These are phyloP conservation scores for Neosilurus hyrtlii DNA, from an alignment of 2,797 vertebrate species.

Conservation along the genomic window DNA sequence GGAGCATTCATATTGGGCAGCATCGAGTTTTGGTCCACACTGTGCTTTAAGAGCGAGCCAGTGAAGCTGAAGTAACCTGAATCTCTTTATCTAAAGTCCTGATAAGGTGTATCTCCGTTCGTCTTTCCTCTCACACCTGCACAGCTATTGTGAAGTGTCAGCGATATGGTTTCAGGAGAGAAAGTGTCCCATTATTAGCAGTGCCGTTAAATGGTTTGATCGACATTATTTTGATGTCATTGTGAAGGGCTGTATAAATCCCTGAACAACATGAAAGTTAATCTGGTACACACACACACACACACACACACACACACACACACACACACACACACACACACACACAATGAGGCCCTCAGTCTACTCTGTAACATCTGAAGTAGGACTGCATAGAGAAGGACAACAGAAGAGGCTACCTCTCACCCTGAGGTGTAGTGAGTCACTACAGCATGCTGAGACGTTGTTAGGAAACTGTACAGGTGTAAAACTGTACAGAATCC, in stretches of 20 bases:
- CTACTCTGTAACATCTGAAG: constrained; percentile 30
- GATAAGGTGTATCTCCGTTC: constrained; percentile 67
- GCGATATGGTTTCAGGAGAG: constrained; percentile 66
- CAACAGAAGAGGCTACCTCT: constrained; percentile 27
- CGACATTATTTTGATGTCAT: constrained; percentile 70
- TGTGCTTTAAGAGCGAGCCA: constrained; percentile 62
- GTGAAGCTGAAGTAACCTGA: constrained; percentile 70
- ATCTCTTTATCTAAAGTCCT: constrained; percentile 65
- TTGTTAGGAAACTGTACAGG: constrained; percentile 16
- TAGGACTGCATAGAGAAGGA: constrained; percentile 36
- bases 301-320: background rate
- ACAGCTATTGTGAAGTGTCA: constrained; percentile 63
- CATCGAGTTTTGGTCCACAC: constrained; percentile 38
- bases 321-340: background rate
- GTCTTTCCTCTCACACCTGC: constrained; percentile 73
- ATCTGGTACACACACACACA: no score
- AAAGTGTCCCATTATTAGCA: constrained; percentile 63
- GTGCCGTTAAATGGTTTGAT: constrained; percentile 66
- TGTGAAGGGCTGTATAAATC: constrained; percentile 57
- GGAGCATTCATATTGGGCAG: constrained; percentile 61
- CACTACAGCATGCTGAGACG: constrained; percentile 8
- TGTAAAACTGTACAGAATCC: constrained; percentile 1
- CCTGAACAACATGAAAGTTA: constrained; percentile 64
- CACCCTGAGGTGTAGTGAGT: constrained; percentile 35
- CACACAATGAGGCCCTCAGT: constrained; percentile 40